Evolutionary conservation across 2,888 invertebrate genomes (phyloP).

Genomic region (Galeopsomyia nigrocyanea): DNA sequence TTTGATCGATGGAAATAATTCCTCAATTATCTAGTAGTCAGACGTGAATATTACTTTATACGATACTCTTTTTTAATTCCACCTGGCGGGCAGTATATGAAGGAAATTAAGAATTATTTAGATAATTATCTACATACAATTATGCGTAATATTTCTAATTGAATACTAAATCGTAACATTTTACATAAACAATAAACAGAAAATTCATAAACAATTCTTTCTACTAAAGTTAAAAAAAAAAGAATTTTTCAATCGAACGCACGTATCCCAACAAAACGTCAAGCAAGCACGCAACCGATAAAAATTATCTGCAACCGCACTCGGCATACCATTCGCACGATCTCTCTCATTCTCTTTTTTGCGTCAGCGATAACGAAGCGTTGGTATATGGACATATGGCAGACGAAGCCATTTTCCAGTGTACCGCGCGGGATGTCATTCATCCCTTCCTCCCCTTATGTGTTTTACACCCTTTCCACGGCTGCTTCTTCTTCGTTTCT

Average conservation of each 20-base stretch:
- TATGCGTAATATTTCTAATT: no score
- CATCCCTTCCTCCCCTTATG: background rate
- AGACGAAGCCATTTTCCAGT: constrained; percentile 50
- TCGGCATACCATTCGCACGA: constrained; percentile 16
- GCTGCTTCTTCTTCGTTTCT: constrained; percentile 55
- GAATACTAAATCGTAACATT: no score
- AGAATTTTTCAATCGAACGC: no score
- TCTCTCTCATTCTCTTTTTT: constrained; percentile 33
- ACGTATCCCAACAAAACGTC: background rate
- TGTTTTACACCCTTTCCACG: no score
- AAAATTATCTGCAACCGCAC: constrained; percentile 18
- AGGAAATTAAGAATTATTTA: no score
- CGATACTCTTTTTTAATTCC: no score
- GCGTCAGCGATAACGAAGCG: background rate
- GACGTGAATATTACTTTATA: no score
- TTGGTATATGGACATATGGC: constrained; percentile 62
- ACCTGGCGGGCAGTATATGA: no score
- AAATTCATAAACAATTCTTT: background rate
- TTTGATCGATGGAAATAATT: no score
- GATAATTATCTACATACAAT: no score
- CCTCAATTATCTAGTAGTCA: no score
- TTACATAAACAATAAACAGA: no score
- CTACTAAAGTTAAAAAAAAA: background rate
- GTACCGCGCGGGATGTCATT: constrained; percentile 25
- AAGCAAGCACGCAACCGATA: background rate